Evolutionary conservation across 2,888 invertebrate genomes (phyloP), one percentile per base, ranked within the genome.

Genomic region (Agriopis leucophaearia): DNA sequence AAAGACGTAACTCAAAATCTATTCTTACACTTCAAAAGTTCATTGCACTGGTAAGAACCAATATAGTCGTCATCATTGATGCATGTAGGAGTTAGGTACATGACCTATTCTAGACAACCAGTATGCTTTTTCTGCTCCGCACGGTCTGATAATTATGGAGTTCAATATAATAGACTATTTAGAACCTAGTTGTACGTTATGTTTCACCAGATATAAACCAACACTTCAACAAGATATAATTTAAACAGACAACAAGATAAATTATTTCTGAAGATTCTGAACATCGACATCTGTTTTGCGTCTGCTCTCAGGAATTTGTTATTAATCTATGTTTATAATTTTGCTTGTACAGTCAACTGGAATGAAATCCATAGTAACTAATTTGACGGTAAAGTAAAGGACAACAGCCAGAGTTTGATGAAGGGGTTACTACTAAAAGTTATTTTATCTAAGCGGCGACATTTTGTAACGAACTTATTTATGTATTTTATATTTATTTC

Each of bases 221-320:
- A 67, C 68, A 54, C 56, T 48, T 70, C 63, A 64, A 56, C 40
- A 54, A 60, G 58, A 50, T 68, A 52, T 58, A 60, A 64, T 61
- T 66, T 59, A 60, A 64, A 61, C 60, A 59, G 54, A 57, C 59
- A 50, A 62, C 18, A 65, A 66, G 69, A 71, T 73, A 55, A 65
- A 73, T 71, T 64, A 59, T 64, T 50, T 40, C 47, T 47, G 52
- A 64, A 70, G 63, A 65, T 65, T 59, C 51, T 55, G 62, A 69
- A 66, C 56, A 59, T 61, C 54, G 50, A 69, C 71, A 73, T 73
- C 74, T 73, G 74, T 70, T 59, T 62, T 47, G 44, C 55, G 65
- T 74, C 66, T 70, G 55, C 55, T 72, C 18, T 42, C 62, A 44
- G 9, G 48, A 63, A 72, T 63, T 56, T 66, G 47, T 61, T 70